Evolutionary conservation across 2,113 vertebrate genomes (phyloP).

Genomic region (Butorides virescens): DNA sequence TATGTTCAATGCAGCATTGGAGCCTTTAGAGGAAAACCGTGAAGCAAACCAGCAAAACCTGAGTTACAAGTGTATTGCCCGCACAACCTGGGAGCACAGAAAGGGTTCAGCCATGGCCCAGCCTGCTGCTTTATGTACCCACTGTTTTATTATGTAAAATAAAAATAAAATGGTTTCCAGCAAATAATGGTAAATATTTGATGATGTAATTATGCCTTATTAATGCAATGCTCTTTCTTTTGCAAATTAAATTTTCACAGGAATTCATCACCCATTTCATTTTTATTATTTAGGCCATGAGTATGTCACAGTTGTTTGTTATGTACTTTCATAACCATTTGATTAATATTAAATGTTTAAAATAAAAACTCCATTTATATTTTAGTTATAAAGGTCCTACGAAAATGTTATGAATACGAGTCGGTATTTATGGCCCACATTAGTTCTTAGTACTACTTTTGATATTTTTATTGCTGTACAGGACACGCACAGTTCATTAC

Average conservation of each 20-base stretch:
- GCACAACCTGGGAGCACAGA: neutral
- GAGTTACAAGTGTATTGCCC: neutral
- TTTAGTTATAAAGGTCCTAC: slow-evolving; percentile 59
- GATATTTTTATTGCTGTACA: slow-evolving; percentile 50
- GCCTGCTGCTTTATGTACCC: slow-evolving; percentile 13
- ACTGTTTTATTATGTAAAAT: slow-evolving; percentile 64
- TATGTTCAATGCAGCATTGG: neutral
- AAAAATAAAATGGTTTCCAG: slow-evolving; percentile 68
- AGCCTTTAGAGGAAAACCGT: neutral
- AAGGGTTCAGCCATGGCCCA: neutral
- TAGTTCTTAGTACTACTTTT: slow-evolving; percentile 55
- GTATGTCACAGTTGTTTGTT: slow-evolving; percentile 73
- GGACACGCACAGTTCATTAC: slow-evolving; percentile 42
- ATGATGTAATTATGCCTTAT: slow-evolving; percentile 79
- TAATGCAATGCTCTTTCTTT: slow-evolving; percentile 75
- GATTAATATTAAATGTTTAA: slow-evolving; percentile 77
- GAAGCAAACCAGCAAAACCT: neutral
- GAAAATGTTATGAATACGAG: slow-evolving; percentile 48
- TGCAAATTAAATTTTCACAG: slow-evolving; percentile 75
- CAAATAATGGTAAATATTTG: slow-evolving; percentile 79
- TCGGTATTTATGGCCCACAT: slow-evolving; percentile 56
- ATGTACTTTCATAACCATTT: slow-evolving; percentile 72
- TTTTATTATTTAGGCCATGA: slow-evolving; percentile 73
- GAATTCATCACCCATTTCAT: slow-evolving; percentile 70
- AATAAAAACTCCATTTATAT: slow-evolving; percentile 70